A percentile compares a stretch with the other conserved stretches of the same genome.
Evolutionary conservation across 2,113 vertebrate species (phyloP).

Genomic region (Thunnus maccoyii): DNA sequence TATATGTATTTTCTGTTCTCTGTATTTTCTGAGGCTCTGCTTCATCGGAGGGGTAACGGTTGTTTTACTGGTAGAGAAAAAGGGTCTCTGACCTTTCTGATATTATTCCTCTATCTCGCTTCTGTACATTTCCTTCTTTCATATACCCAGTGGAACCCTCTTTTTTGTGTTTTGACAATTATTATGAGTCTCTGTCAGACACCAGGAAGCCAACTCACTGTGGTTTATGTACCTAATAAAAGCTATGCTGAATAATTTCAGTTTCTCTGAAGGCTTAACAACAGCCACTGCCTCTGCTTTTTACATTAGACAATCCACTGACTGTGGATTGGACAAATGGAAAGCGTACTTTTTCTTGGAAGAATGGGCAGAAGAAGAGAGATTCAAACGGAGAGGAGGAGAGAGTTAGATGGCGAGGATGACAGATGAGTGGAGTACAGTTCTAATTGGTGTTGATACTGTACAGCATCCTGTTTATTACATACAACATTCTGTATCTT

Average conservation of each 20-base stretch:
- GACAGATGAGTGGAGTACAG: constrained; percentile 30
- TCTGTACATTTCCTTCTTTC: constrained; percentile 29
- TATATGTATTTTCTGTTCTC: constrained; percentile 28
- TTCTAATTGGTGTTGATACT: constrained; percentile 20
- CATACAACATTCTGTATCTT: constrained; percentile 21
- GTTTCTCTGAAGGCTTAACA: constrained; percentile 68
- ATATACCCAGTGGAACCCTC: constrained; percentile 25
- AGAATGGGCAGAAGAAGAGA: constrained; percentile 9
- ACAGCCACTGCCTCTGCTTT: constrained; percentile 50
- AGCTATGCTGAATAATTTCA: constrained; percentile 75
- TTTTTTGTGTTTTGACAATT: constrained; percentile 68
- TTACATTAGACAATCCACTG: constrained; percentile 50
- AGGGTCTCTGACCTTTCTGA: constrained; percentile 29
- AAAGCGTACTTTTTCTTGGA: constrained; percentile 46
- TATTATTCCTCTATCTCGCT: constrained; percentile 36
- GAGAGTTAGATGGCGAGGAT: constrained; percentile 6
- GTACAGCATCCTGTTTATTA: constrained; percentile 29
- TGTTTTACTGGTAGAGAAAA: constrained; percentile 34
- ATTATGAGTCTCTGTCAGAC: constrained; percentile 67
- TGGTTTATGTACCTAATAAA: constrained; percentile 76
- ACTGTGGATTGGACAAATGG: constrained; percentile 61
- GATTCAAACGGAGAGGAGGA: neutral
- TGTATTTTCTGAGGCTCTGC: neutral
- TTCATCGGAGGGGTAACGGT: constrained; percentile 20
- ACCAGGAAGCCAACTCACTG: constrained; percentile 59